These are phyloP conservation scores for Ctenoplectra terminalis DNA, from an alignment of 1,140 invertebrate species.

Conservation along the genomic window DNA sequence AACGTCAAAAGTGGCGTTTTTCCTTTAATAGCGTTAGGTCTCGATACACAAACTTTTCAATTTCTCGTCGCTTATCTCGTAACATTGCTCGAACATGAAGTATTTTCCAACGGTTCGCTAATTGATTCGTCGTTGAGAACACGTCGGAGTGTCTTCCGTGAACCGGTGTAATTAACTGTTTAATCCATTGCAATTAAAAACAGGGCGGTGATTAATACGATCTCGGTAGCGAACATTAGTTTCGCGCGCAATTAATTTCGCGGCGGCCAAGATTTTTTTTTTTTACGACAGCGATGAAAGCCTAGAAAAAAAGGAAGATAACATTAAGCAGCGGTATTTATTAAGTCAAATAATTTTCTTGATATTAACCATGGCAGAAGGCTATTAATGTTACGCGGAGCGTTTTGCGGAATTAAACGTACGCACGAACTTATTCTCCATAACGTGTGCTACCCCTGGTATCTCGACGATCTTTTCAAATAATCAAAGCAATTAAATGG, in stretches of 20 bases:
- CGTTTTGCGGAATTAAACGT: constrained; percentile 10
- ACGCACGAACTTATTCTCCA: constrained; percentile 4
- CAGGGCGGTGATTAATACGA: neutral
- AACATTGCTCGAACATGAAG: neutral
- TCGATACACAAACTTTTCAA: neutral
- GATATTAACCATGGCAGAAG: neutral
- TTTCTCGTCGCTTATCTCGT: neutral
- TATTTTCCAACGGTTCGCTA: neutral
- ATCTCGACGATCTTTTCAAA: constrained; percentile 57
- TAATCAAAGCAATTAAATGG: constrained; percentile 64
- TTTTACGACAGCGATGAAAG: neutral
- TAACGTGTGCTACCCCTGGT: constrained; percentile 8
- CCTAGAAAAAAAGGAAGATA: neutral
- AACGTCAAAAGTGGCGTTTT: neutral
- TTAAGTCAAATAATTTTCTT: constrained; percentile 1
- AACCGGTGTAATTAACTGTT: neutral
- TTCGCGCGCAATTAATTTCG: neutral
- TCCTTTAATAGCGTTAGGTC: neutral
- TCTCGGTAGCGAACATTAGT: too few relatives aligned
- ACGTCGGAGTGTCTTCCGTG: too few relatives aligned
- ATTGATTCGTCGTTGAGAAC: neutral
- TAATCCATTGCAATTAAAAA: neutral
- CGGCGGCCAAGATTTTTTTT: neutral
- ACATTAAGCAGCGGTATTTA: neutral
- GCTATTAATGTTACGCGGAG: neutral